Evolutionary conservation across 2,888 invertebrate genomes (phyloP), one percentile per base, ranked within the genome.

Genomic region (Apomyelois bistriatella): DNA sequence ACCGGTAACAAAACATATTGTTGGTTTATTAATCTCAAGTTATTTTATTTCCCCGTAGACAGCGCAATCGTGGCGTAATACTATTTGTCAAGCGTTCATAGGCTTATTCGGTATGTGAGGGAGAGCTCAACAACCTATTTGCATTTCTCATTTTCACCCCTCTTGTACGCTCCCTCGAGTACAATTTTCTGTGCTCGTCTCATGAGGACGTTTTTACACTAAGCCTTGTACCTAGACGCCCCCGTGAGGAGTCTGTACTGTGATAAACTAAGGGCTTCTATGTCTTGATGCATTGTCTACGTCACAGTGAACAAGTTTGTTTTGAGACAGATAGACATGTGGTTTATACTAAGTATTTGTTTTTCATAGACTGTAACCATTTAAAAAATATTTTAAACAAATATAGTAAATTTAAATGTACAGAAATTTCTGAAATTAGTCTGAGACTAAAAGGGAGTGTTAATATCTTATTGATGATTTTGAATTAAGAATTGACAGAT

Each of bases 111-210:
- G 40, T 66, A 67, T 62, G 69, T 68, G 69, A 64, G 65, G 68
- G 72, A 70, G 73, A 75, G 74, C 79, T 82, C 80, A 79, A 78
- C 79, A 77, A 74, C 76, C 72, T 81, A 87, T 87, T 87, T 87
- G 83, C 85, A 87, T 85, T 83, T 87, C 85, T 85, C 85, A 87
- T 87, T 85, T 86, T 76, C 82, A 72, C 79, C 84, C 82, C 81
- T 76, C 79, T 69, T 74, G 74, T 73, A 72, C 68, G 69, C 64
- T 79, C 82, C 75, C 79, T 65, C 61, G 79, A 67, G 82, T 71
- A 75, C 76, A 79, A 84, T 85, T 80, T 82, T 75, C 79, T 76
- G 72, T 77, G 65, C 63, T 64, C 72, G 70, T 67, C 69, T 70
- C 69, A 66, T 65, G 63, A 70, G 68, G 62, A 64, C 67, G 59